Percentiles rank a stretch among this genome's conserved stretches.
These are phyloP conservation scores for Drosophila bocki DNA, from an alignment of 1,140 invertebrate species.

Conservation along the genomic window DNA sequence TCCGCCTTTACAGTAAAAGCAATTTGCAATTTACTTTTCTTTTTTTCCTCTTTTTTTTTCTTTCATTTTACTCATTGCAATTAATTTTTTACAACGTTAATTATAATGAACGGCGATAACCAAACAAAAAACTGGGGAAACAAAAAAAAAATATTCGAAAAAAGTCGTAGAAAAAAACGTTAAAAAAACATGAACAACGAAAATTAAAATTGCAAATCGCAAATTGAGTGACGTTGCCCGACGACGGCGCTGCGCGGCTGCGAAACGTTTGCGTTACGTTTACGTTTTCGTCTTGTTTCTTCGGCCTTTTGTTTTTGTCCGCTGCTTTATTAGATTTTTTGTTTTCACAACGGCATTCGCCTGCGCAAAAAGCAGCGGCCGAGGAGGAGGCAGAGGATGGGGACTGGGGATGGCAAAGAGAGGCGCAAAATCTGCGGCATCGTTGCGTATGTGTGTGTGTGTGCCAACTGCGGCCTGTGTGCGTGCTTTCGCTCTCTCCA, in stretches of 20 bases:
- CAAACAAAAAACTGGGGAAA: constrained; percentile 36
- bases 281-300: constrained; percentile 21
- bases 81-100: constrained; percentile 77
- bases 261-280: constrained; percentile 7
- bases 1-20: constrained; percentile 62
- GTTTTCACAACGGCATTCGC: constrained; percentile 80
- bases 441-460: constrained; percentile 22
- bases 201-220: constrained; percentile 80
- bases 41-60: constrained; percentile 37
- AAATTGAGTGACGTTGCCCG: constrained; percentile 32
- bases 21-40: constrained; percentile 68
- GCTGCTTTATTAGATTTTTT: constrained; percentile 82
- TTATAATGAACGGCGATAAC: constrained; percentile 39
- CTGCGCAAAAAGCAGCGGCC: constrained; percentile 43
- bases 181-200: constrained; percentile 29
- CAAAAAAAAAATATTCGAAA: constrained; percentile 29
- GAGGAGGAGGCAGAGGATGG: background rate
- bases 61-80: constrained; percentile 28
- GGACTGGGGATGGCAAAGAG: background rate
- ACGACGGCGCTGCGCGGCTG: constrained; percentile 5
- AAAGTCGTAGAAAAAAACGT: constrained; percentile 1
- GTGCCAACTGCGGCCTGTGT: constrained; percentile 18
- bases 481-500: constrained; percentile 12
- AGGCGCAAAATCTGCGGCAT: constrained; percentile 21
- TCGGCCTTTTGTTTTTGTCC: constrained; percentile 76